Base-by-base conservation (phyloP, 2,888 invertebrate genomes). In the Glyphotaelius pellucidus region DNA sequence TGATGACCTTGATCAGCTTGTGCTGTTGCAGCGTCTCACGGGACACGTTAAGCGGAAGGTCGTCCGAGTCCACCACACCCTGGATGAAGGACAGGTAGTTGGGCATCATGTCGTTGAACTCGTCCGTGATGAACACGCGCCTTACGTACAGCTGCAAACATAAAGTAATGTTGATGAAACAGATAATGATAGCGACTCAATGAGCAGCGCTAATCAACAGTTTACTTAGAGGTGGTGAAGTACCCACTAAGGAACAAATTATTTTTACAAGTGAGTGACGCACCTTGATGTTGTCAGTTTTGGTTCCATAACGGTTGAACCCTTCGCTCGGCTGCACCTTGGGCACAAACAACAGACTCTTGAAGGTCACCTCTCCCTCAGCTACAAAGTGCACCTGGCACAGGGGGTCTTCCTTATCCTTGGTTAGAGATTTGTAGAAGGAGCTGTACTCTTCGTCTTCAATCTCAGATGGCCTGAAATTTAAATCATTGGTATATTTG, bases 51-150 rank as follows among this genome's bases (percentile, higher is more conserved):
- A 99, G 96, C 52, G 99, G 99, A 94, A 99, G 96, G 96, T 99
- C 99, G 95, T 99, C 99, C 19, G 99, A 99, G 96, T 99, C 99
- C 87, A 99, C 99, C 94, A 99, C 98, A 94, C 99, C 99, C 91
- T 98, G 98, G 93, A 99, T 97, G 95, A 99, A 99, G 94, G 97
- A 98, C 94, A 99, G 96, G 95, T 99, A 99, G 95, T 98, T 99
- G 94, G 99, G 99, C 98, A 99, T 98, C 98, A 99, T 99, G 95
- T 99, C 99, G 95, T 99, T 99, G 96, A 99, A 99, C 96, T 99
- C 99, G 95, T 99, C 99, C 14, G 99, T 99, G 95, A 99, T 99
- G 96, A 99, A 99, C 30, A 99, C 99, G 93, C 99, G 97, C 92
- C 99, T 97, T 91, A 99, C 99, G 95, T 99, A 99, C 93, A 99